Conservation (phyloP, 2,113 vertebrate genomes). For the Trachemys scripta region DNA sequence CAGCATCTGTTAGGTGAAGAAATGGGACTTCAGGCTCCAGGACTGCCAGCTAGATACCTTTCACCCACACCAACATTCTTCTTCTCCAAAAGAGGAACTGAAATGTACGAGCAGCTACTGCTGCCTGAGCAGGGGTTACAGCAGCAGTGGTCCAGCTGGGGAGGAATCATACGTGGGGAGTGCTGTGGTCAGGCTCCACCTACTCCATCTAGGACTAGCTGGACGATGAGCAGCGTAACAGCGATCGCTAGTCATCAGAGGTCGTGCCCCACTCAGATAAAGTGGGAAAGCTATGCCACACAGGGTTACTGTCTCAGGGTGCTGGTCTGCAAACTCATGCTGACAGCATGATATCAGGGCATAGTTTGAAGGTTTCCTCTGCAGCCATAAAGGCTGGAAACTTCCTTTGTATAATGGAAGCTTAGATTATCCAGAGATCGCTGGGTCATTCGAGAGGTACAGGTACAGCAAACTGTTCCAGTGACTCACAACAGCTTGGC, state of each 20-base stretch:
- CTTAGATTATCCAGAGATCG: background rate
- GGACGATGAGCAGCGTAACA: background rate
- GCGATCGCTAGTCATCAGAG: background rate
- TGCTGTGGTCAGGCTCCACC: background rate
- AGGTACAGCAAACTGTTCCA: background rate
- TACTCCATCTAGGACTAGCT: background rate
- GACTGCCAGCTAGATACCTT: background rate
- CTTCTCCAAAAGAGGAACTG: background rate
- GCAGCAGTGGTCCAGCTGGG: background rate
- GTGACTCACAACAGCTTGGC: background rate
- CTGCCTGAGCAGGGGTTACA: background rate
- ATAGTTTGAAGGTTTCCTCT: background rate
- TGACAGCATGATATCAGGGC: background rate
- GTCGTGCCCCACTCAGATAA: background rate
- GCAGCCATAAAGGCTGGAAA: background rate
- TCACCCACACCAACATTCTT: background rate
- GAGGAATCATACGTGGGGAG: background rate
- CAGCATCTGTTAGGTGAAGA: background rate
- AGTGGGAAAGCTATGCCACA: background rate
- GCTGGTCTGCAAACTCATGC: background rate
- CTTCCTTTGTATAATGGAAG: background rate
- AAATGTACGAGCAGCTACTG: background rate
- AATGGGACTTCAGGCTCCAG: background rate
- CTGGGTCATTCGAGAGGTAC: background rate
- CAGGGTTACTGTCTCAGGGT: background rate